phyloP scores from a whole-genome alignment of 1,140 invertebrate species.

The Theocolax elegans region DNA sequence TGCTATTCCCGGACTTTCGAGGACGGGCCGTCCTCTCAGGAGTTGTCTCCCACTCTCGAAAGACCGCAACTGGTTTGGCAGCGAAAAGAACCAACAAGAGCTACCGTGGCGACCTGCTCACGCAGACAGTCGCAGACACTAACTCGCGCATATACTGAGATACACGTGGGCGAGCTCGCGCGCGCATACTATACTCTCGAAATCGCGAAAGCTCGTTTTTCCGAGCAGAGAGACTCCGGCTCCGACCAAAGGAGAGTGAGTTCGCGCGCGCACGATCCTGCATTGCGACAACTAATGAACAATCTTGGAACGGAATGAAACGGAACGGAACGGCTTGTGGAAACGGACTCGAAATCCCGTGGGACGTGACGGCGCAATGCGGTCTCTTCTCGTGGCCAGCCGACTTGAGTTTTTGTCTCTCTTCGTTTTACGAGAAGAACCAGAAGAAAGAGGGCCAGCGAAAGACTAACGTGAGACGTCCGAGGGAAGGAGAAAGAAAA shows the following conservation, averaged over 20 bases:
- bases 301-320: slow-evolving; percentile 64
- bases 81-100: slow-evolving; percentile 46
- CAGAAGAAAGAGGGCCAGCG: too few species aligned
- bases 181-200: background rate
- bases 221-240: background rate
- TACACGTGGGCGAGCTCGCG: slow-evolving; percentile 23
- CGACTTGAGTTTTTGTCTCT: slow-evolving; percentile 54
- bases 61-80: slow-evolving; percentile 36
- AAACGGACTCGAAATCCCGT: slow-evolving; percentile 56
- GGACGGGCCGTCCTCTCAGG: slow-evolving; percentile 3
- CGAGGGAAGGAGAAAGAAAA: background rate
- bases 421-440: slow-evolving; percentile 13
- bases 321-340: slow-evolving; percentile 38
- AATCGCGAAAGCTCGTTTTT: background rate
- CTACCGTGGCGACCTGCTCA: slow-evolving; percentile 20
- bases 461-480: background rate
- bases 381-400: slow-evolving; percentile 49
- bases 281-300: slow-evolving; percentile 69
- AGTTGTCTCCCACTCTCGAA: background rate
- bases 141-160: slow-evolving; percentile 24
- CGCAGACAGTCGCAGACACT: too few species aligned
- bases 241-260: background rate
- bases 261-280: slow-evolving; percentile 52
- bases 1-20: slow-evolving; percentile 56
- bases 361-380: slow-evolving; percentile 68